Evolutionary conservation across 2,113 vertebrate species (phyloP), one percentile per base, ranked within the genome.

Genomic region (Prinia subflava): DNA sequence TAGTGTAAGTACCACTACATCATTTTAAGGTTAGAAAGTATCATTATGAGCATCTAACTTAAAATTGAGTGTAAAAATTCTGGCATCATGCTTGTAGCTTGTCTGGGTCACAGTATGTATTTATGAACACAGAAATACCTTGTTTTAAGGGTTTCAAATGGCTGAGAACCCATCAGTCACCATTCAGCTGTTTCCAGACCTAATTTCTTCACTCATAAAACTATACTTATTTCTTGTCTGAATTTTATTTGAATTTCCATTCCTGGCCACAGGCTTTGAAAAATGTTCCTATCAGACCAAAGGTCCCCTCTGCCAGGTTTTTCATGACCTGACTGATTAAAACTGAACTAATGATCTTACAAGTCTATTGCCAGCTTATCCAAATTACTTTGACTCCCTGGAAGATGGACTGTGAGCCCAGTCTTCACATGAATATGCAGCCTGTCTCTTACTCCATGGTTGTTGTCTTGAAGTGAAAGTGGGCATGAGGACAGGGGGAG

Each of bases 161-260:
- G 23, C 56, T 84, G 24, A 68, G 73, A 91, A 89, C 74, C 49
- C 83, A 82, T 83, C 74, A 42, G 37, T 74, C 46, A 67, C 75
- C 62, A 53, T 73, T 91, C 91, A 89, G 65, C 80, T 91, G 52
- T 84, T 95, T 82, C 70, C 49, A 89, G 52, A 28, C 49, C 65
- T 89, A 91, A 82, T 62, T 84, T 41, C 69, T 87, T 89, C n/a
- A 30, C 65, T 89, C 53, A 10, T 91, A 94, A 92, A 91, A 60
- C 35, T 55, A 1, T 41, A 27, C 44, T 91, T 78, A 82, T 84
- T 94, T 92, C 76, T 47, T 63, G 44, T 84, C 62, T 79, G 65
- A 70, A 52, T 86, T 90, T 80, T 82, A 84, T 78, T 67, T 81
- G 60, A 73, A 68, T 84, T 95, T 84, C 53, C 57, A 78, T 84